Evolutionary conservation across 2,113 vertebrate species (phyloP), one percentile per base, ranked within the genome.

Genomic region (Shinisaurus crocodilurus): DNA sequence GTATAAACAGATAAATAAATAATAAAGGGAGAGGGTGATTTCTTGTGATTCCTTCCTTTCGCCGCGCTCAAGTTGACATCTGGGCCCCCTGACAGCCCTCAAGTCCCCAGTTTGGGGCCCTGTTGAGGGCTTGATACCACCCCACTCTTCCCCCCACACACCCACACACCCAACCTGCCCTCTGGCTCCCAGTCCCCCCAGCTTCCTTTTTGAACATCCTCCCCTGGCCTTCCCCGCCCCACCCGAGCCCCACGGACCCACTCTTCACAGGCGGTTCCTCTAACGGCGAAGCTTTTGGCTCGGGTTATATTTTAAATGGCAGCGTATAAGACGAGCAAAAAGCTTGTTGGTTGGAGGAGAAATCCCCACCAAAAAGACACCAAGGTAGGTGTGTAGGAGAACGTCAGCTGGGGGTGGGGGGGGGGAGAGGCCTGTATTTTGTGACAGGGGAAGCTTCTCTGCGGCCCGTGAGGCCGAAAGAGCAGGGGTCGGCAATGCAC

Each of bases 271-370:
- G 60, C 29, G 88, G 87, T 96, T 97, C 95, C 95, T 98, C 96
- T 97, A 93, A 97, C 98, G 93, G 97, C 96, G 96, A 97, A 98
- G 98, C 98, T 98, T 98, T 98, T 98, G 97, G 98, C 98, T 98
- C 97, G 97, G 97, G 92, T 98, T 98, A 98, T 98, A 97, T 97
- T 98, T 90, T 96, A 93, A 88, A 93, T 80, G 95, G 89, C 95
- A 96, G 97, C 94, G 98, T 98, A 98, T 98, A 98, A 98, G 98
- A 98, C 98, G 97, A 98, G 98, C 98, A 98, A 98, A 98, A 98
- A 98, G 98, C 97, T 98, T 98, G 97, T 98, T 97, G 98, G 98
- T 98, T 97, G 94, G 97, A 96, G 96, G 98, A 97, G 85, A 91
- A 70, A 85, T 76, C 48, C 86, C 88, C 90, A 83, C 7, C n/a